Base-by-base conservation (phyloP, 2,888 invertebrate genomes). In the Cremastinae sp. region DNA sequence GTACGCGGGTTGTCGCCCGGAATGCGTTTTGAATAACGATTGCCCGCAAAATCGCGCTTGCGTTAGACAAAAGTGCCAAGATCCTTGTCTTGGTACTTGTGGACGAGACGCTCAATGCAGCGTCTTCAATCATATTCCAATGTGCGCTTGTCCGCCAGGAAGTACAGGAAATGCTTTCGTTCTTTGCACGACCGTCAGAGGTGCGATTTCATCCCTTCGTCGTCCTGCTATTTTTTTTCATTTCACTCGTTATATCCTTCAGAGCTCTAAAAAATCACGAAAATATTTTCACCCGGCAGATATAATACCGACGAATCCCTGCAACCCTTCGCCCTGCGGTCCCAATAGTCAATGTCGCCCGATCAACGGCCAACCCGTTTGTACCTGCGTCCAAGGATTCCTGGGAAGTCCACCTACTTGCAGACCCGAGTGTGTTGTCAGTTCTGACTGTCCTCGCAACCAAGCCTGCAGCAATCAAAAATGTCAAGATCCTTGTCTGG, bases 21-120 rank as follows among this genome's bases (percentile, higher is more conserved):
- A 96, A 91, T 96, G 96, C 86, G 92, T 95, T 10, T 91, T 93
- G 14, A 96, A 94, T 86, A 92, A 92, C 64, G 96, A 96, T 80
- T 96, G 96, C 87, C 86, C 93, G 0, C 83, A 91, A 73, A 91
- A 94, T 81, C 93, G 91, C 84, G 94, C 95, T 62, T 97, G 96
- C 86, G 91, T 94, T 43, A 92, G 92, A 82, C 94, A 93, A 84
- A 95, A 94, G 90, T 96, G 96, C 85, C 87, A 91, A 4, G 93
- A 96, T 87, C 95, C 96, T 12, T 96, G 95, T 83, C 92, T 92
- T 22, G 94, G 94, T 81, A 93, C 93, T 56, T 94, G 96, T 88
- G 95, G 95, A 47, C 84, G 90, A 74, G 90, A 90, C 72, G 91
- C 92, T 1, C 0, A 82, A 36, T 87, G 87, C 61, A 81, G 80